phyloP scores from a whole-genome alignment of 2,797 vertebrate genomes.

The Bryconaethiops microstoma region DNA sequence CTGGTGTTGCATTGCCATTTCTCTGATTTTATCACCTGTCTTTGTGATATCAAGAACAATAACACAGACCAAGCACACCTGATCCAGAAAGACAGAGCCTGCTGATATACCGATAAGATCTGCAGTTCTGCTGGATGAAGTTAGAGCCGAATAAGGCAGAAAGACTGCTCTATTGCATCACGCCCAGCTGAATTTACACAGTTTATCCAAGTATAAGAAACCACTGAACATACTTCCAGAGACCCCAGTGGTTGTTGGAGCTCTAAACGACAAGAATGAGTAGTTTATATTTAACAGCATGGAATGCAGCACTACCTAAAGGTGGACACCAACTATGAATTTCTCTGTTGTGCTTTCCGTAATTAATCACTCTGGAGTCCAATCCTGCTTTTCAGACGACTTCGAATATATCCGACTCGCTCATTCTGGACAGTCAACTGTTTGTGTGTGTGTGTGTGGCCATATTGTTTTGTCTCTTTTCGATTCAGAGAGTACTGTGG shows the following conservation, averaged over 20 bases:
- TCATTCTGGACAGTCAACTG: background rate
- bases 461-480: too few species aligned
- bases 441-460: background rate
- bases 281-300: background rate
- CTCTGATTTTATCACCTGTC: background rate
- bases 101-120: background rate
- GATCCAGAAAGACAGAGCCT: background rate
- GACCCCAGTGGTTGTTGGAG: constrained; percentile 14
- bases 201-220: too few species aligned
- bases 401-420: constrained; percentile 13
- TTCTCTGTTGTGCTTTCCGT: constrained; percentile 30
- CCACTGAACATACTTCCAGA: too few species aligned
- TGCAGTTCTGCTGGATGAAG: background rate
- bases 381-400: constrained; percentile 25
- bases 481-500: too few species aligned
- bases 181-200: background rate
- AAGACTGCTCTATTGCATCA: background rate
- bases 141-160: background rate
- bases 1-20: constrained; percentile 63
- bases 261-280: constrained; percentile 1
- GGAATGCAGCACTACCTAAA: constrained; percentile 21
- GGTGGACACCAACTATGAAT: constrained; percentile 27
- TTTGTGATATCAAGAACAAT: background rate
- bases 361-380: constrained; percentile 31
- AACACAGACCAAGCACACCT: background rate